Evolutionary conservation across 2,888 invertebrate species (phyloP).

Genomic region (Petrolisthes manimaculis): DNA sequence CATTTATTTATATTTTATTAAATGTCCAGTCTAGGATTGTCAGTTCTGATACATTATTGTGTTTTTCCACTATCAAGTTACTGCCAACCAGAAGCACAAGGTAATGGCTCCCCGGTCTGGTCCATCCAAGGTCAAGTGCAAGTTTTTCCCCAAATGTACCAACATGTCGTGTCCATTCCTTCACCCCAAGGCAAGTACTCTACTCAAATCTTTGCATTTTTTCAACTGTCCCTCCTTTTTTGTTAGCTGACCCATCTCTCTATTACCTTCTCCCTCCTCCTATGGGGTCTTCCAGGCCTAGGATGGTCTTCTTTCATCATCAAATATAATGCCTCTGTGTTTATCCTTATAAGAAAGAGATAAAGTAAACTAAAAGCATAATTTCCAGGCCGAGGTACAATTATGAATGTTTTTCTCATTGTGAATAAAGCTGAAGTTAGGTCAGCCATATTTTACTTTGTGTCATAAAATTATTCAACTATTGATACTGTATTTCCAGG

Average conservation of each 20-base stretch:
- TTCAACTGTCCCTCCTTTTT: too few relatives aligned
- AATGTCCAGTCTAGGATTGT: not conserved
- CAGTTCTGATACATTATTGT: not conserved
- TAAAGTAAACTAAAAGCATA: not conserved
- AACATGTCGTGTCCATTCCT: slow-evolving; percentile 85
- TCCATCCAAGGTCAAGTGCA: slow-evolving; percentile 74
- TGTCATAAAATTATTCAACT: slow-evolving; percentile 28
- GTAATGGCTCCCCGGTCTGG: slow-evolving; percentile 25
- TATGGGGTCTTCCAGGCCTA: too few relatives aligned
- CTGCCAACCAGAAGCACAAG: slow-evolving; percentile 40
- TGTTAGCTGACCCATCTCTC: too few relatives aligned
- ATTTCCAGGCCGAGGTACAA: not conserved
- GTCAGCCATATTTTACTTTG: not conserved
- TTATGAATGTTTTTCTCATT: not conserved
- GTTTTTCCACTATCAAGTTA: slow-evolving; percentile 10
- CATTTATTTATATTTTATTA: not conserved
- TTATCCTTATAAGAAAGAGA: not conserved
- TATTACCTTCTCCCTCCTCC: too few relatives aligned
- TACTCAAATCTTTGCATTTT: not conserved
- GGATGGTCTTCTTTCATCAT: too few relatives aligned
- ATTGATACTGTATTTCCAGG: slow-evolving; percentile 68
- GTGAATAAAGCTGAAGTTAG: not conserved
- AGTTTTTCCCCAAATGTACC: slow-evolving; percentile 87
- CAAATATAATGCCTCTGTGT: too few relatives aligned
- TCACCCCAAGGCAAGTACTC: slow-evolving; percentile 77